phyloP scores from a whole-genome alignment of 2,113 vertebrate species.

The Atlantisia rogersi region DNA sequence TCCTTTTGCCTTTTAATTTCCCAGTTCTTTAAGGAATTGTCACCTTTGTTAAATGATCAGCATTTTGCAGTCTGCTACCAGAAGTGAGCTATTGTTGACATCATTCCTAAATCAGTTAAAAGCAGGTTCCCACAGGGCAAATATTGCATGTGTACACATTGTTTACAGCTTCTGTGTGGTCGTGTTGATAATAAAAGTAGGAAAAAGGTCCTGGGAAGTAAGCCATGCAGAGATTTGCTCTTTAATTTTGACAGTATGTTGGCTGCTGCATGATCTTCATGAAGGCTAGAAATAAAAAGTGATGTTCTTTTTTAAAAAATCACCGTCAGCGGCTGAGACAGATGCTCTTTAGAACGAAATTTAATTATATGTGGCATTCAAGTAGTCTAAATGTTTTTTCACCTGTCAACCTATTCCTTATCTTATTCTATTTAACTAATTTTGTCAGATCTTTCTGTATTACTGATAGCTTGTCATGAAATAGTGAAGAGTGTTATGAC shows the following conservation, averaged over 20 bases:
- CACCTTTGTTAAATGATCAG: background rate
- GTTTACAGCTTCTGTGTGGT: background rate
- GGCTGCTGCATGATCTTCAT: background rate
- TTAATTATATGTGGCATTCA: background rate
- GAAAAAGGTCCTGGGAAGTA: background rate
- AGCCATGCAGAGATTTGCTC: background rate
- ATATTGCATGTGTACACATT: background rate
- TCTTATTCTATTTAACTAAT: background rate
- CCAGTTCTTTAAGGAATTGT: background rate
- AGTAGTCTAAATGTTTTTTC: background rate
- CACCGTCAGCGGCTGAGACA: background rate
- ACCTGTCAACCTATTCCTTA: background rate
- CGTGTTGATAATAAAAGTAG: background rate
- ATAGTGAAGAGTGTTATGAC: background rate
- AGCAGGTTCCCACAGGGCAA: background rate
- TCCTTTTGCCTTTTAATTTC: background rate
- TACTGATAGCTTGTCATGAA: background rate
- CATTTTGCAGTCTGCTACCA: background rate
- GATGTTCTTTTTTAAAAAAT: background rate
- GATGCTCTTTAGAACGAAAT: background rate
- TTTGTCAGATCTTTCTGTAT: background rate
- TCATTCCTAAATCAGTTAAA: background rate
- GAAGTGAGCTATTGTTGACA: background rate
- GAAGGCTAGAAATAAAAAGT: background rate
- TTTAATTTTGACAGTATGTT: constrained; percentile 9